A percentile compares a stretch with the other conserved stretches of the same genome.
Evolutionary conservation across 1,140 invertebrate species (phyloP).

Genomic region (Drosophila ambigua): DNA sequence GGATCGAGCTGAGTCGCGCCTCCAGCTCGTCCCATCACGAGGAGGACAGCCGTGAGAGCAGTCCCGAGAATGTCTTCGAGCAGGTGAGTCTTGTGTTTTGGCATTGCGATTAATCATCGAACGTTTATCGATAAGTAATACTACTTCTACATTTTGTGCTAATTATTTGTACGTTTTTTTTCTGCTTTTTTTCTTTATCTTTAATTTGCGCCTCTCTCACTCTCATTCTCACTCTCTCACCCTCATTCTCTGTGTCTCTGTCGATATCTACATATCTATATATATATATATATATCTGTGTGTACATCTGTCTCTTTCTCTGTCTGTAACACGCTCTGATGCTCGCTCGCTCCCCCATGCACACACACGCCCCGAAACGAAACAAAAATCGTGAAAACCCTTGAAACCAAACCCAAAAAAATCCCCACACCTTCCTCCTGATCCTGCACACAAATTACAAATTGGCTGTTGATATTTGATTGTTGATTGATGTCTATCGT

Average conservation of each 20-base stretch:
- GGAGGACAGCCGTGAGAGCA: slow-evolving; percentile 91
- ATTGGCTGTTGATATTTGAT: slow-evolving; percentile 70
- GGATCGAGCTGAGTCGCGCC: slow-evolving; percentile 94
- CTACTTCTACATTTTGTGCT: slow-evolving; percentile 55
- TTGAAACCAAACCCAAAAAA: neutral
- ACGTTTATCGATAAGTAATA: no score
- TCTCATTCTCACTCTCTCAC: slow-evolving; percentile 1
- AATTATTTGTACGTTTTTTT: slow-evolving; percentile 66
- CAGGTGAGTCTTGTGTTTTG: slow-evolving; percentile 64
- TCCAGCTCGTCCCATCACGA: slow-evolving; percentile 93
- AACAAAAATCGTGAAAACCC: neutral
- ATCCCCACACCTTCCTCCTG: slow-evolving; percentile 17
- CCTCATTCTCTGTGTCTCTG: slow-evolving; percentile 6
- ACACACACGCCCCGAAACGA: slow-evolving; percentile 28
- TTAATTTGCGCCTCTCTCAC: slow-evolving; percentile 18
- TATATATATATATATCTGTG: slow-evolving; percentile 27
- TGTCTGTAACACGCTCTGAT: slow-evolving; percentile 44
- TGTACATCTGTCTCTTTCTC: slow-evolving; percentile 50
- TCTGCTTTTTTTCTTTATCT: slow-evolving; percentile 34
- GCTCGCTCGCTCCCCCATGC: slow-evolving; percentile 46
- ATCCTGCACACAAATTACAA: slow-evolving; percentile 45
- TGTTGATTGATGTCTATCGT: slow-evolving; percentile 49
- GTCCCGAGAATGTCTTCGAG: slow-evolving; percentile 85
- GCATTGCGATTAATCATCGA: neutral
- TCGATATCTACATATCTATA: slow-evolving; percentile 18